These are phyloP conservation scores for Pogonocherus hispidulus DNA, from an alignment of 2,888 invertebrate species.

Conservation along the genomic window DNA sequence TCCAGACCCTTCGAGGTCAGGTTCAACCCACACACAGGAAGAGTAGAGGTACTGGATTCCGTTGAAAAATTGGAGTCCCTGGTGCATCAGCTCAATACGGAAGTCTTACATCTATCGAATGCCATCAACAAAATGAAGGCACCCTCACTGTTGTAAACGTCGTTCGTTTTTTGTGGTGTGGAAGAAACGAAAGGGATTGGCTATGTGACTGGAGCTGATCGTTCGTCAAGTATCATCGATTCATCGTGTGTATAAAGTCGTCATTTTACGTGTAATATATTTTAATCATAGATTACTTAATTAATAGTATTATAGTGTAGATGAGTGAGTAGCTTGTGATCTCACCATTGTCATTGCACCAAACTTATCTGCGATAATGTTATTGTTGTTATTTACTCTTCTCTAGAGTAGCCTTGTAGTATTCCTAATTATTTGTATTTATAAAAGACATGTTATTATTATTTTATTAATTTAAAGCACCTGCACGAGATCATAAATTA, in stretches of 20 bases:
- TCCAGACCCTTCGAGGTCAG: constrained; percentile 97
- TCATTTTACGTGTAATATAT: constrained; percentile 55
- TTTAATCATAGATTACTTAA: constrained; percentile 49
- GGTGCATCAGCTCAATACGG: constrained; percentile 88
- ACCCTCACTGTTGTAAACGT: constrained; percentile 72
- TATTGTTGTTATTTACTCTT: constrained; percentile 41
- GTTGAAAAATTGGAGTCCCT: constrained; percentile 89
- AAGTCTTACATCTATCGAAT: constrained; percentile 89
- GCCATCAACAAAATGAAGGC: constrained; percentile 88
- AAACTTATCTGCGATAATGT: constrained; percentile 50
- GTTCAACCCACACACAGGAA: constrained; percentile 98
- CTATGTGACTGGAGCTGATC: constrained; percentile 61
- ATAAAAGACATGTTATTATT: constrained; percentile 48
- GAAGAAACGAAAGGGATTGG: constrained; percentile 35
- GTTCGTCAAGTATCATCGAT: constrained; percentile 21
- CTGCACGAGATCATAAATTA: constrained; percentile 59
- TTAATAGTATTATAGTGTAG: constrained; percentile 47
- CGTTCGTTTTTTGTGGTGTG: constrained; percentile 9
- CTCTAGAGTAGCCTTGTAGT: constrained; percentile 45
- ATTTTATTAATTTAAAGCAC: constrained; percentile 52
- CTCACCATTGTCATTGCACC: constrained; percentile 58
- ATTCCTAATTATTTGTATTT: constrained; percentile 41
- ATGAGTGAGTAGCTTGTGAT: constrained; percentile 62
- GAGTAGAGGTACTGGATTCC: constrained; percentile 94
- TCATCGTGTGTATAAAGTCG: constrained; percentile 63